A percentile compares a stretch with the other conserved stretches of the same genome.
phyloP scores from a whole-genome alignment of 2,888 invertebrate species.

The Zaprionus obscuricornis region DNA sequence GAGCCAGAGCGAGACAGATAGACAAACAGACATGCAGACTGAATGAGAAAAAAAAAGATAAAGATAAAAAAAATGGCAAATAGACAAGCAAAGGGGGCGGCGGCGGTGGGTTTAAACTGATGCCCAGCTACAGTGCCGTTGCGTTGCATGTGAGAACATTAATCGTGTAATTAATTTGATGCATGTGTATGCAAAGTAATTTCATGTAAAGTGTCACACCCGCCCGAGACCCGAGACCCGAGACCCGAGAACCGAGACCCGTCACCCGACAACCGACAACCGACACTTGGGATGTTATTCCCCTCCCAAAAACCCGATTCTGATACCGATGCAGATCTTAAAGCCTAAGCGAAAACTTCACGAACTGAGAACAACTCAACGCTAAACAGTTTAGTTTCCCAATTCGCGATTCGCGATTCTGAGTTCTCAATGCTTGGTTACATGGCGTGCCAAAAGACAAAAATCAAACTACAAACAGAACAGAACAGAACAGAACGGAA shows the following conservation, averaged over 20 bases:
- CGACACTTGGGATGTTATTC: too few relatives aligned
- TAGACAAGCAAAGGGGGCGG: neutral
- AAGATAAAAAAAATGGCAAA: too few relatives aligned
- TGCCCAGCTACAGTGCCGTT: conserved; percentile 27
- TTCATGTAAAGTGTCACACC: conserved; percentile 81
- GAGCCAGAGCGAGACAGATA: conserved; percentile 2
- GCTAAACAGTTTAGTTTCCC: too few relatives aligned
- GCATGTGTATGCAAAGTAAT: conserved; percentile 83
- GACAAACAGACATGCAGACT: neutral
- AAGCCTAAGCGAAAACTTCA: neutral
- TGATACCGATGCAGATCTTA: conserved; percentile 8
- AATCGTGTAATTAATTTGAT: conserved; percentile 84
- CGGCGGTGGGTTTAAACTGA: conserved; percentile 5
- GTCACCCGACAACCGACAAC: conserved; percentile 5
- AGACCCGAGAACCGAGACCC: conserved; percentile 21
- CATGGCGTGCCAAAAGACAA: conserved; percentile 60
- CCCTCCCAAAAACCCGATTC: too few relatives aligned
- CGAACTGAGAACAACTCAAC: conserved; percentile 10
- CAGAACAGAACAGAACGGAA: conserved; percentile 2
- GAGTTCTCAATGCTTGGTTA: conserved; percentile 15
- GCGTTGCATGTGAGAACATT: conserved; percentile 80
- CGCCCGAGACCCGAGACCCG: conserved; percentile 30
- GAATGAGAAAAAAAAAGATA: neutral
- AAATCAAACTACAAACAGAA: conserved; percentile 64
- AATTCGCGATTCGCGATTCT: neutral